A percentile compares a stretch with the other conserved stretches of the same genome.
Evolutionary conservation across 1,140 invertebrate species (phyloP).

Genomic region (Teleogryllus occipitalis): DNA sequence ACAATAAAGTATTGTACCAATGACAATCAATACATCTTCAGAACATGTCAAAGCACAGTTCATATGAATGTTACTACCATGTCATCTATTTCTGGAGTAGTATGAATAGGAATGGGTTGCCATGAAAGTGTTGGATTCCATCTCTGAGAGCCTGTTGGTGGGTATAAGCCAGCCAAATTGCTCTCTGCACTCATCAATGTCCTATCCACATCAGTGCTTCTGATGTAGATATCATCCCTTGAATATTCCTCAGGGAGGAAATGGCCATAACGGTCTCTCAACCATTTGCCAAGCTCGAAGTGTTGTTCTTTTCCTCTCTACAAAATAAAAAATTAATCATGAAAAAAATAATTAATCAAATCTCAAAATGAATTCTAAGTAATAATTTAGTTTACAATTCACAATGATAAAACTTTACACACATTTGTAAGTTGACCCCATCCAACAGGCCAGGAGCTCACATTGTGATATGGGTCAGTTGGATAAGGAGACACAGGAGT

Average conservation of each 20-base stretch:
- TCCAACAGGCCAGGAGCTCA: slow-evolving; percentile 61
- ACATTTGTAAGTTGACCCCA: slow-evolving; percentile 77
- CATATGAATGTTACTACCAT: slow-evolving; percentile 37
- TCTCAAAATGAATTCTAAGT: neutral
- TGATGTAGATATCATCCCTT: slow-evolving; percentile 53
- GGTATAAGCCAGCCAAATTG: slow-evolving; percentile 75
- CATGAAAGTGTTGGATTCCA: slow-evolving; percentile 66
- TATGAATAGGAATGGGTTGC: slow-evolving; percentile 87
- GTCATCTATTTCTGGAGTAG: slow-evolving; percentile 56
- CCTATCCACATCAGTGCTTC: slow-evolving; percentile 77
- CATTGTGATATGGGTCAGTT: slow-evolving; percentile 63
- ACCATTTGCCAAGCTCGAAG: slow-evolving; percentile 64
- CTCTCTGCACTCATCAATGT: slow-evolving; percentile 82
- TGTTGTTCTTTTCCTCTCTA: slow-evolving; percentile 71
- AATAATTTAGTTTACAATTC: neutral
- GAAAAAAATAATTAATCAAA: neutral
- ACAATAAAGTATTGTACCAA: slow-evolving; percentile 21
- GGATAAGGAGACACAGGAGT: slow-evolving; percentile 66
- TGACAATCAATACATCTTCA: neutral
- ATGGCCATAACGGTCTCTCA: slow-evolving; percentile 58
- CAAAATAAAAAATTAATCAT: slow-evolving; percentile 24
- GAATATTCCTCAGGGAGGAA: slow-evolving; percentile 46
- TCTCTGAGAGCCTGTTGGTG: slow-evolving; percentile 43
- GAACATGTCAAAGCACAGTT: neutral
- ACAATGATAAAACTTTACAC: slow-evolving; percentile 30